Base-by-base conservation (phyloP, 2,888 invertebrate genomes). In the Lampropteryx suffumata region DNA sequence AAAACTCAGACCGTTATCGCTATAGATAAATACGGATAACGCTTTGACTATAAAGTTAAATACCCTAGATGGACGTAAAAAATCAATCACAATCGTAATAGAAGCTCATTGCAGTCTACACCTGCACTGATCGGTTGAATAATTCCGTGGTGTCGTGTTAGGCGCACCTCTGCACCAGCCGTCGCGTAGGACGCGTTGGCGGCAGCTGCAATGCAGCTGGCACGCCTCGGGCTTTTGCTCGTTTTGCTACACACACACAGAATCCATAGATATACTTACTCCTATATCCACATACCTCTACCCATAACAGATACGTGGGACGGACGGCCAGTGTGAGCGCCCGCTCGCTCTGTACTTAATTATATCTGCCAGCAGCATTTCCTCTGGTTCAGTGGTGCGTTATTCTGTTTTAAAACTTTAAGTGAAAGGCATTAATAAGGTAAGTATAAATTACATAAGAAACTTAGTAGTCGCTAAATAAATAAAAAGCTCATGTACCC, bases 121-220 rank as follows among this genome's bases (percentile, higher is more conserved):
- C 77, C 72, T 79, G 72, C 62, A 62, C 72, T 75, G 71, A 75
- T 58, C 69, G 70, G 65, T 71, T 76, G 76, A 79, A 77, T 78
- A 74, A 79, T 70, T 78, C 69, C 64, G 65, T 62, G 69, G 64
- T 61, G 70, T 64, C 64, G 61, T 62, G 64, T 57, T 41, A 64
- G 60, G 59, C 50, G 64, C 46, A 64, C 60, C 65, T 54, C 59
- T 59, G 64, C 62, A 64, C 54, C 67, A 61, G 61, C 58, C 68
- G 65, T 57, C 64, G 61, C 56, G 54, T 54, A 41, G 59, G 55
- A 57, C 51, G 57, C 65, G 59, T 57, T 57, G 56, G 58, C 66
- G 73, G 80, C 88, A 88, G 87, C 85, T 87, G 88, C 82, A 76
- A 55, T 78, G 82, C 87, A 88, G 86, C 87, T 87, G 87, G 77